Evolutionary conservation across 2,113 vertebrate genomes (phyloP).

Genomic region (Hemiprocne comata): DNA sequence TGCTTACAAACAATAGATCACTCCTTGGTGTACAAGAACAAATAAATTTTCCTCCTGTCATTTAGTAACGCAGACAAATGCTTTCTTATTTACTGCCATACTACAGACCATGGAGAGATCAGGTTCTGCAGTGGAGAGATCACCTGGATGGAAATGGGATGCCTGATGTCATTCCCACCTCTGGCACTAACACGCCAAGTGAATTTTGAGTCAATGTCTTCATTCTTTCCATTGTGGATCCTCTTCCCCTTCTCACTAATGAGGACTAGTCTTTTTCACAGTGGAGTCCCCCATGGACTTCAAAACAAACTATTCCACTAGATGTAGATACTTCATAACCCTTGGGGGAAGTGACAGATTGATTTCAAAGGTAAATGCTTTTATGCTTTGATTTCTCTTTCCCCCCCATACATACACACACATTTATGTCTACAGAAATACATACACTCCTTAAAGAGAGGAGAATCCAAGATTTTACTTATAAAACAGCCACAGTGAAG

Average conservation of each 20-base stretch:
- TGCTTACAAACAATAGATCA: slow-evolving; percentile 1
- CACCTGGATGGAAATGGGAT: neutral
- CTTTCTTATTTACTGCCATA: neutral
- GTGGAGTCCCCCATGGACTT: neutral
- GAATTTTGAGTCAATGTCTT: neutral
- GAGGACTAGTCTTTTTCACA: neutral
- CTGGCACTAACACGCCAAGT: neutral
- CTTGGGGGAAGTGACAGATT: neutral
- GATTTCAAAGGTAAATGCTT: neutral
- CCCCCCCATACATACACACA: neutral
- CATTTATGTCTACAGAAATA: neutral
- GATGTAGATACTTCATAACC: neutral
- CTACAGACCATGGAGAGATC: neutral
- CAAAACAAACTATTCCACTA: neutral
- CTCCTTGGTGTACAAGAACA: neutral
- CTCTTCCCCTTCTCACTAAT: neutral
- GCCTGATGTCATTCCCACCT: neutral
- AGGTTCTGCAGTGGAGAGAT: neutral
- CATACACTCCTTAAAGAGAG: neutral
- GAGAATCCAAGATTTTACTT: neutral
- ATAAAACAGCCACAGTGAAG: neutral
- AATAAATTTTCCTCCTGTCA: neutral
- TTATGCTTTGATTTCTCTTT: neutral
- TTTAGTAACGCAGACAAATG: neutral
- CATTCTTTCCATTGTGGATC: neutral